Conservation (phyloP, 2,113 vertebrate species). For the Eurypyga helias region DNA sequence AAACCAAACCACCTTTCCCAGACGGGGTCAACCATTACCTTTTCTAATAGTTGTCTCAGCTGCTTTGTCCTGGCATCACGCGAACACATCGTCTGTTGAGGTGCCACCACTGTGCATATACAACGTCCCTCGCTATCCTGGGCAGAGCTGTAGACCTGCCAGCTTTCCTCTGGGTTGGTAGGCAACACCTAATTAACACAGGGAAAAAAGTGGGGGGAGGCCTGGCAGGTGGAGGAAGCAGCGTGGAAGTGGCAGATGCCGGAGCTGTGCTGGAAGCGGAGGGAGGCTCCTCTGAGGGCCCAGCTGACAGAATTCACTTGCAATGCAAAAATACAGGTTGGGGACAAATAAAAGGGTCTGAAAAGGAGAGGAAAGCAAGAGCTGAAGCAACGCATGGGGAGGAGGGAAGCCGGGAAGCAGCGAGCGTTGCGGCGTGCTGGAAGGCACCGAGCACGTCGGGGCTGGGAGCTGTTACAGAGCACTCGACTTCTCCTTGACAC, state of each 20-base stretch:
- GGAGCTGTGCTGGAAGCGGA: neutral
- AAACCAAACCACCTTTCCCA: neutral
- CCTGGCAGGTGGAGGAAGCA: neutral
- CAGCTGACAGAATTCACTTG: neutral
- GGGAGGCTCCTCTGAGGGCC: neutral
- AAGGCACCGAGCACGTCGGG: accelerated
- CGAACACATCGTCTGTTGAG: slow-evolving; percentile 98
- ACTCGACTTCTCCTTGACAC: neutral
- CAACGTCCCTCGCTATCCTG: slow-evolving; percentile 98
- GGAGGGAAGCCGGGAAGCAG: accelerated
- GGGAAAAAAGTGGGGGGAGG: neutral
- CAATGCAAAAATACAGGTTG: slow-evolving; percentile 44
- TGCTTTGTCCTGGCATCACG: slow-evolving; percentile 97
- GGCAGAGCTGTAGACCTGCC: slow-evolving; percentile 99
- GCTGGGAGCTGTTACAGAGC: neutral
- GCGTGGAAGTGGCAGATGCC: neutral
- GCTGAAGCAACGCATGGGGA: neutral
- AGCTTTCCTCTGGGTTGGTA: slow-evolving; percentile 96
- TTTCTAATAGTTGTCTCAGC: slow-evolving; percentile 97
- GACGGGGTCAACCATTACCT: slow-evolving; percentile 79
- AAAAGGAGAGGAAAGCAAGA: neutral
- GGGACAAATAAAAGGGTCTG: neutral
- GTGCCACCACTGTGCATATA: slow-evolving; percentile 98
- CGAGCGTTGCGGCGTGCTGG: accelerated
- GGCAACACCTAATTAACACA: slow-evolving; percentile 88